Evolutionary conservation across 2,113 vertebrate genomes (phyloP).

Genomic region (Chionodraco myersi): DNA sequence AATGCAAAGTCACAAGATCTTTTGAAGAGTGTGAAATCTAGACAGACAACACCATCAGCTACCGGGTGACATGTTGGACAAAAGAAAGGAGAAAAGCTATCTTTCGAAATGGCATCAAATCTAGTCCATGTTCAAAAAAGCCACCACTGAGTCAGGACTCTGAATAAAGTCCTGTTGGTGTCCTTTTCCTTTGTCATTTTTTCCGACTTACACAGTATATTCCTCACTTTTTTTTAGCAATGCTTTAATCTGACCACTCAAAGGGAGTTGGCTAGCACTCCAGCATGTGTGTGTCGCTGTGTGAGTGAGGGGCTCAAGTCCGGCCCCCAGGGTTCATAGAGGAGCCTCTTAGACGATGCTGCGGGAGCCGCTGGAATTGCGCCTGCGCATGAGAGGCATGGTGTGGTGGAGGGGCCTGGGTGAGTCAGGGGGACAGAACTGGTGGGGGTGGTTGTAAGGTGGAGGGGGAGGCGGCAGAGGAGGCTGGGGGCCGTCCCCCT

Average conservation of each 20-base stretch:
- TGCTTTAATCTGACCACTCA: slow-evolving; percentile 44
- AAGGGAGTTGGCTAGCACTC: slow-evolving; percentile 39
- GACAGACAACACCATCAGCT: slow-evolving; percentile 59
- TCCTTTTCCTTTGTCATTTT: slow-evolving; percentile 19
- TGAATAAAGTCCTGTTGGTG: slow-evolving; percentile 43
- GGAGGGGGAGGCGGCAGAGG: slow-evolving; percentile 94
- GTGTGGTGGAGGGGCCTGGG: slow-evolving; percentile 86
- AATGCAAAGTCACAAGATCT: slow-evolving; percentile 52
- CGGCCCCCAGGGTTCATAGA: not conserved
- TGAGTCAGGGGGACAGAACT: slow-evolving; percentile 94
- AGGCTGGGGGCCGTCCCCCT: slow-evolving; percentile 90
- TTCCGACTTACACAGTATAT: slow-evolving; percentile 13
- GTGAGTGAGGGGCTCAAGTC: not conserved
- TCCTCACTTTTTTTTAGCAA: slow-evolving; percentile 13
- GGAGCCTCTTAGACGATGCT: slow-evolving; percentile 87
- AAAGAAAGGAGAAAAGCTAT: slow-evolving; percentile 44
- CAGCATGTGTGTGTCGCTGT: slow-evolving; percentile 29
- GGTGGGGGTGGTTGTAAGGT: slow-evolving; percentile 97
- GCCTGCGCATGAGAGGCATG: slow-evolving; percentile 83
- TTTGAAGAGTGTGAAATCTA: slow-evolving; percentile 45
- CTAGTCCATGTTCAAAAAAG: slow-evolving; percentile 47
- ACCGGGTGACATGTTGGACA: slow-evolving; percentile 51
- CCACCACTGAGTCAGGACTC: slow-evolving; percentile 28
- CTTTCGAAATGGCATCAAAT: slow-evolving; percentile 53
- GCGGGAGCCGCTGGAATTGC: slow-evolving; percentile 94